A percentile compares a stretch with the other conserved stretches of the same genome.
These are phyloP conservation scores for Eudasyphora cyanicolor DNA, from an alignment of 2,888 invertebrate genomes.

Conservation along the genomic window DNA sequence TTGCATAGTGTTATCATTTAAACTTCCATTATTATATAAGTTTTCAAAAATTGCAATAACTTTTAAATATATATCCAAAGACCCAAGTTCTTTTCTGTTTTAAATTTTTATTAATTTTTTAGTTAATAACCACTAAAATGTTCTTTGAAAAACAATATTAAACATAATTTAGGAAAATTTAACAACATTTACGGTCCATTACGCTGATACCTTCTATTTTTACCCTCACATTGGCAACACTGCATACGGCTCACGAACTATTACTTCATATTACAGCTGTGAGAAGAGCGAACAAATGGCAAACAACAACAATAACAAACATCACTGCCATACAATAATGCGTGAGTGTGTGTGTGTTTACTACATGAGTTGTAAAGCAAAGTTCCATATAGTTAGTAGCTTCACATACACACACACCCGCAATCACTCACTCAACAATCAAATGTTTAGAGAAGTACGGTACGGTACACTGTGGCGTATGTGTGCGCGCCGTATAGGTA, in stretches of 20 bases:
- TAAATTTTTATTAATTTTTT: neutral
- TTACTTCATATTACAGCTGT: neutral
- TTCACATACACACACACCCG: neutral
- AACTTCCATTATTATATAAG: no score
- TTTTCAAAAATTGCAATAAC: no score
- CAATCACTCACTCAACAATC: neutral
- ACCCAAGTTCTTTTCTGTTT: no score
- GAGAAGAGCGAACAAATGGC: neutral
- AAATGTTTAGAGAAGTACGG: neutral
- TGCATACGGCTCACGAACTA: neutral
- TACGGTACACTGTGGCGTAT: neutral
- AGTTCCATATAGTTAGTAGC: no score
- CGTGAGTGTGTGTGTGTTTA: no score
- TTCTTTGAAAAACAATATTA: no score
- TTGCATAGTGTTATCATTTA: no score
- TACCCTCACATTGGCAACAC: conserved; percentile 5
- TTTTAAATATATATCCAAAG: no score
- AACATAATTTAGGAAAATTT: no score
- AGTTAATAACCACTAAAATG: no score
- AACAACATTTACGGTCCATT: no score
- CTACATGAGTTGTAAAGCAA: neutral
- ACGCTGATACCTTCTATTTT: no score
- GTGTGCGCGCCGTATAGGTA: neutral
- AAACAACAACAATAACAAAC: conserved; percentile 5
- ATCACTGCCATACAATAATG: conserved; percentile 7